Percentiles rank a stretch among this genome's conserved stretches.
Conservation (phyloP, 2,888 invertebrate species). For the Erannis defoliaria region DNA sequence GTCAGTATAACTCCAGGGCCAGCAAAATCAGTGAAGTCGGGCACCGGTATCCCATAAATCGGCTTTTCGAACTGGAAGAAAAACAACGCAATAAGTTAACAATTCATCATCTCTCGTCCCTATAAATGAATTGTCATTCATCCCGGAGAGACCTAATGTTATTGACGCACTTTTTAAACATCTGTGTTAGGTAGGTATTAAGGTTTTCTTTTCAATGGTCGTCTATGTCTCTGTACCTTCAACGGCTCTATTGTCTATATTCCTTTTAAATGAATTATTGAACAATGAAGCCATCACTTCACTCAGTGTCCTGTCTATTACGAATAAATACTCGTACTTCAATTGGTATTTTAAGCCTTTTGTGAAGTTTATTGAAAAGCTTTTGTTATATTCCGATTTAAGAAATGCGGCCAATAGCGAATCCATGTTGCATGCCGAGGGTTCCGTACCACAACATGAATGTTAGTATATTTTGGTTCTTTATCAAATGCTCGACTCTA, state of each 20-base stretch:
- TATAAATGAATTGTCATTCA: too few relatives aligned
- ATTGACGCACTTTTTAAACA: too few relatives aligned
- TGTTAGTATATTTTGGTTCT: too few relatives aligned
- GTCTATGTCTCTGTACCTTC: neutral
- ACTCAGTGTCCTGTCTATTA: neutral
- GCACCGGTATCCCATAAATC: slow-evolving; percentile 90
- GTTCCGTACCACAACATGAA: too few relatives aligned
- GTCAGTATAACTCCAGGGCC: slow-evolving; percentile 97
- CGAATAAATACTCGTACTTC: neutral
- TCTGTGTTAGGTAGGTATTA: too few relatives aligned
- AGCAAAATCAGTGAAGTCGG: slow-evolving; percentile 97
- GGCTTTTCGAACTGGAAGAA: slow-evolving; percentile 89
- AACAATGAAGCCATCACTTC: neutral
- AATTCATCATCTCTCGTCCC: too few relatives aligned
- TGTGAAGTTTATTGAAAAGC: slow-evolving; percentile 3
- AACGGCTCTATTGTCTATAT: neutral
- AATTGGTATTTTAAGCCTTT: slow-evolving; percentile 5
- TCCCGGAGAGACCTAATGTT: too few relatives aligned
- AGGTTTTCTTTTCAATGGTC: neutral
- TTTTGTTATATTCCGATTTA: neutral
- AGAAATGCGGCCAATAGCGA: too few relatives aligned
- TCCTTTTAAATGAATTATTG: neutral
- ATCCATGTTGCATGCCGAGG: too few relatives aligned
- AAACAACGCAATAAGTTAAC: slow-evolving; percentile 6
- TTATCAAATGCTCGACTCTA: too few relatives aligned